Percentiles rank a stretch among this genome's conserved stretches.
phyloP scores from a whole-genome alignment of 2,113 vertebrate genomes.

The Tympanuchus pallidicinctus region DNA sequence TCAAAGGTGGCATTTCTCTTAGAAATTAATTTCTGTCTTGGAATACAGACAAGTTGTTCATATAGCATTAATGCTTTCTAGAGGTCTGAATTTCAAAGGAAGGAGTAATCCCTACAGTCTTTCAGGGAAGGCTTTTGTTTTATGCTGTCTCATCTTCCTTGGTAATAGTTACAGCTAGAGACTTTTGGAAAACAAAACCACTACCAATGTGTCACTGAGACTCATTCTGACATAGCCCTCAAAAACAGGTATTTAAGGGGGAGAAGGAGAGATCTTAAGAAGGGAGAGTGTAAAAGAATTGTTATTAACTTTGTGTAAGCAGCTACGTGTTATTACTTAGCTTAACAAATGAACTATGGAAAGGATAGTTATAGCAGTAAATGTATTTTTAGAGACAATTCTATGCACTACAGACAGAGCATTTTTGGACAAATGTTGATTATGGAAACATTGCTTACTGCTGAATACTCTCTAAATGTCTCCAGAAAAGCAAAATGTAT shows the following conservation, averaged over 20 bases:
- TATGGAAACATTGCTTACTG: conserved; percentile 44
- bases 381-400: conserved; percentile 15
- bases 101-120: neutral
- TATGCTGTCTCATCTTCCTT: neutral
- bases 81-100: neutral
- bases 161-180: neutral
- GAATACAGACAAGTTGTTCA: neutral
- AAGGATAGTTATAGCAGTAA: neutral
- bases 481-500: neutral
- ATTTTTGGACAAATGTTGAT: conserved; percentile 1
- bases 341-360: conserved; percentile 22
- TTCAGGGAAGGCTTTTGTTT: neutral
- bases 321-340: neutral
- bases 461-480: conserved; percentile 4
- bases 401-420: neutral
- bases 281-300: neutral
- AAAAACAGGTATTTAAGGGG: neutral
- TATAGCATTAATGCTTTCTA: neutral
- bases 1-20: neutral
- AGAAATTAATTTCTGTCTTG: neutral
- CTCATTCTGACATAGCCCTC: neutral
- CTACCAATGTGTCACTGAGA: neutral
- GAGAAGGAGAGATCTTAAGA: neutral
- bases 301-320: neutral
- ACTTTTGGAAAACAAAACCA: neutral